Conservation (phyloP, 2,797 vertebrate genomes). For the Lepilemur septentrionalis region DNA sequence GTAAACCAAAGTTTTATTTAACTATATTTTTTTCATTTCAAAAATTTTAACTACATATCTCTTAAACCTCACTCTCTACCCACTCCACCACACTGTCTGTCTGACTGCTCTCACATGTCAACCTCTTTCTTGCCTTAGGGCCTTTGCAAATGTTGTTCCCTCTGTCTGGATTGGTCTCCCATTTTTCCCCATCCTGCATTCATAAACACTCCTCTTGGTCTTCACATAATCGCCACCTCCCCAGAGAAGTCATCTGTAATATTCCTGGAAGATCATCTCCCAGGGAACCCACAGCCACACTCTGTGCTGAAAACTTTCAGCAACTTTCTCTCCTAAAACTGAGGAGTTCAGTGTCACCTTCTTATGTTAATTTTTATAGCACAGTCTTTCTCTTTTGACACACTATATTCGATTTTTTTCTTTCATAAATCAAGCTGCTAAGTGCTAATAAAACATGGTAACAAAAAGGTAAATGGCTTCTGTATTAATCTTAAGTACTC, state of each 20-base stretch:
- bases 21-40: background rate
- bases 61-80: background rate
- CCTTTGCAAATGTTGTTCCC: background rate
- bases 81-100: background rate
- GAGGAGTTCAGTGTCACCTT: background rate
- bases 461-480: constrained; percentile 63
- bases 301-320: background rate
- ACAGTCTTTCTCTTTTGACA: constrained; percentile 32
- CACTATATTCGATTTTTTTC: constrained; percentile 3
- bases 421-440: constrained; percentile 60
- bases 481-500: constrained; percentile 63
- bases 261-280: background rate
- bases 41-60: background rate
- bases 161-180: background rate
- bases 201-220: background rate
- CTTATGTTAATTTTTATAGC: background rate
- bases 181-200: no score
- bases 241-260: background rate
- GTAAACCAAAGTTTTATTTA: background rate
- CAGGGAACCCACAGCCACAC: background rate
- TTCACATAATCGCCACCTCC: background rate
- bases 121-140: background rate
- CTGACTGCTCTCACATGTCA: background rate
- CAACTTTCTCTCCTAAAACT: background rate
- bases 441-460: constrained; percentile 63